A percentile compares a stretch with the other conserved stretches of the same genome.
Evolutionary conservation across 2,113 vertebrate genomes (phyloP).

Genomic region (Mastomys coucha): DNA sequence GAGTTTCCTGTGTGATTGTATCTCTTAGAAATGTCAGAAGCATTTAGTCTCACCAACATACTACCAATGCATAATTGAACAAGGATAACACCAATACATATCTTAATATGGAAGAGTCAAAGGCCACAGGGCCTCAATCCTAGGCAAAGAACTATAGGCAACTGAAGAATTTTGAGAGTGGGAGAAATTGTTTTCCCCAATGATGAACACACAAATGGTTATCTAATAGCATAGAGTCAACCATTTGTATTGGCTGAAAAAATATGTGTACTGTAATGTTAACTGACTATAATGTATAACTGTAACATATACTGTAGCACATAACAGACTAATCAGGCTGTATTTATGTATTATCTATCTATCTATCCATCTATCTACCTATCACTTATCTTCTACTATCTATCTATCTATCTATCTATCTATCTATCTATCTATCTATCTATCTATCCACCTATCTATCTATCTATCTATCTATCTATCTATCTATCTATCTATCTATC

Average conservation of each 20-base stretch:
- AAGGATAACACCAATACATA: neutral
- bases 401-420: neutral
- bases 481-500: neutral
- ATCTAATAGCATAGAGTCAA: neutral
- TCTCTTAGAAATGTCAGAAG: neutral
- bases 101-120: neutral
- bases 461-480: neutral
- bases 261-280: neutral
- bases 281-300: neutral
- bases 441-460: neutral
- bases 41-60: neutral
- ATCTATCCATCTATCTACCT: neutral
- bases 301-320: neutral
- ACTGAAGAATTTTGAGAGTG: neutral
- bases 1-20: neutral
- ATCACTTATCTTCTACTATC: neutral
- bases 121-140: neutral
- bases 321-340: neutral
- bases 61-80: neutral
- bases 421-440: neutral
- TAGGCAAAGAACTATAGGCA: neutral
- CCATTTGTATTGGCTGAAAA: neutral
- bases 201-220: no score
- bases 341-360: neutral
- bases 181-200: neutral